Base-by-base conservation (phyloP, 2,113 vertebrate species). In the Climacteris rufus region DNA sequence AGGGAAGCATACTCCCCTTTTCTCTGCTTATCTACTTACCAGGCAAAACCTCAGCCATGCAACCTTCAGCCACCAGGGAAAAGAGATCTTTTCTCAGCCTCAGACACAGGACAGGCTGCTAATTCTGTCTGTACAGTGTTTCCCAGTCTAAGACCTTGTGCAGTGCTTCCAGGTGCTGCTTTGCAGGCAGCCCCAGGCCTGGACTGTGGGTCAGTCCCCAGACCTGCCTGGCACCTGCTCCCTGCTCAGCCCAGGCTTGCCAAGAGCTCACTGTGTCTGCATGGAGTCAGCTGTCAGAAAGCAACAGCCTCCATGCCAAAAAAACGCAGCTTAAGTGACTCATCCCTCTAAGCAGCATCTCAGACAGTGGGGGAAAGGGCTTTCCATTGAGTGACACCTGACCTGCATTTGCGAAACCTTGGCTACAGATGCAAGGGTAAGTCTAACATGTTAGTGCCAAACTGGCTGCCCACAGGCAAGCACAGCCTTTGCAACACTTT, bases 361-460 rank as follows among this genome's bases (percentile, higher is more conserved):
- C 22, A 45, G 39, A 44, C 68, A 53, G 49, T 8, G 7, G 2
- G 12, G 49, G 45, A 89, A 78, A 87, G 44, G 87, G 47, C 66
- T 96, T 89, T 50, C 0, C 1, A 63, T 52, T 69, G 45, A 82
- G 1, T 79, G 70, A 68, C 11, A 35, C 39, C 63, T 83, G 87
- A 83, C 74, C 91, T 87, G 91, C 69, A 79, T 89, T 95, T 87
- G 40, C 39, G 90, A 77, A 94, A 54, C 40, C 35, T 71, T 93
- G 84, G 91, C 82, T 79, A 30, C 28, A 72, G 65, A 63, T 64
- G 19, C 57, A 72, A 65, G 42, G 53, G 56, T 68, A 59, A 84
- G 23, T 84, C 66, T 56, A 40, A 69, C 6, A 9, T 2, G 1
- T 10, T 35, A 28, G 25, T 56, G 65, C 89, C 87, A 85, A 72